A percentile compares a stretch with the other conserved stretches of the same genome.
Evolutionary conservation across 1,140 invertebrate species (phyloP).

Genomic region (Neodiprion fabricii): DNA sequence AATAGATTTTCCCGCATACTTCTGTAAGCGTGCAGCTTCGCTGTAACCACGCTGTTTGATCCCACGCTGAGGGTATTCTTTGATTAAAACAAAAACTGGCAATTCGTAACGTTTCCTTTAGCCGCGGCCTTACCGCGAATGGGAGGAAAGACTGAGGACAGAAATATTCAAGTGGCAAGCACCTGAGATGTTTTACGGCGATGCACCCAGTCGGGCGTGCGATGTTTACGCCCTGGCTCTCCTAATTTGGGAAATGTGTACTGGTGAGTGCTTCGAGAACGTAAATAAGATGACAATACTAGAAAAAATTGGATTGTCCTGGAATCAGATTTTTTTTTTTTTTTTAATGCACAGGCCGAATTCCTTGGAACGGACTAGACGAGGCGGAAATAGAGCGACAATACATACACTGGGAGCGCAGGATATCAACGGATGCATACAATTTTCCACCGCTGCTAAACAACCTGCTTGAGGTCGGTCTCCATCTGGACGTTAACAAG

Average conservation of each 20-base stretch:
- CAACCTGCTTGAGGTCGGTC: conserved; percentile 43
- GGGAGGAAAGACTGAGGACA: conserved; percentile 38
- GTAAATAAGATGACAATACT: neutral
- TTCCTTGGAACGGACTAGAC: conserved; percentile 41
- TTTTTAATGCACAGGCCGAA: conserved; percentile 28
- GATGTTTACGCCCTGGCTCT: conserved; percentile 46
- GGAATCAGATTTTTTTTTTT: neutral
- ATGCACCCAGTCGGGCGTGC: conserved; percentile 28
- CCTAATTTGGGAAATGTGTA: conserved; percentile 52
- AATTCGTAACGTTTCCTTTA: conserved; percentile 19
- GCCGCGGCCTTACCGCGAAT: conserved; percentile 29
- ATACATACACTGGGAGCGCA: conserved; percentile 33
- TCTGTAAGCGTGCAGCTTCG: too few relatives aligned
- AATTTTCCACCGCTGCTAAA: conserved; percentile 42
- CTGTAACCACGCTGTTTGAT: too few relatives aligned
- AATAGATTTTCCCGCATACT: too few relatives aligned
- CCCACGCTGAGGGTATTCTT: too few relatives aligned
- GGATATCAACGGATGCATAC: conserved; percentile 34
- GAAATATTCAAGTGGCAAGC: conserved; percentile 48
- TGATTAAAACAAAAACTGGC: too few relatives aligned
- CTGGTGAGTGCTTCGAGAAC: conserved; percentile 34
- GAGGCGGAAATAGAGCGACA: conserved; percentile 38
- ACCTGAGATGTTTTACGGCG: conserved; percentile 38
- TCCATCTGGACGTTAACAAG: conserved; percentile 39
- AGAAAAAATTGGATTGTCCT: neutral